Base-by-base conservation (phyloP, 1,140 invertebrate species). In the Pomacea maculata region DNA sequence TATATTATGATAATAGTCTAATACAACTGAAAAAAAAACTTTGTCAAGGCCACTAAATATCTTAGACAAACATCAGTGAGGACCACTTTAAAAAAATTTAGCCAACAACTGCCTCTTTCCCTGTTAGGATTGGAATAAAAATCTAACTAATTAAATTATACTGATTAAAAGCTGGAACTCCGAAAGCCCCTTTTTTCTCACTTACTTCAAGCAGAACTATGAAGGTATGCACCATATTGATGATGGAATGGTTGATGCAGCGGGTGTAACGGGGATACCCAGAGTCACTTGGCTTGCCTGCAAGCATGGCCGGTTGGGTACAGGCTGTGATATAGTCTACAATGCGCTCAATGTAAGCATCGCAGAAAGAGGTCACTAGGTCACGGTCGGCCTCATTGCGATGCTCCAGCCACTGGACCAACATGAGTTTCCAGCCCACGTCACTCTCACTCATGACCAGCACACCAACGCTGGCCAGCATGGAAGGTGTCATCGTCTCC, bases 361-460 rank as follows among this genome's bases (percentile, higher is more conserved):
- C 88, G 86, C 88, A 88, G 80, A 90, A 85, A 25, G 82, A 85
- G 78, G 45, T 68, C 52, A 86, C 70, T 63, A 86, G 45, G 63
- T 85, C 82, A 29, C 71, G 52, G 80, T 89, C 88, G 14, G 77
- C 79, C 34, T 90, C 88, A n/a, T 86, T 82, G 29, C 88, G 84
- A 34, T 86, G 84, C 80, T 90, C 87, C 64, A 91, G 70, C 90
- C 90, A 91, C 75, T 88, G 88, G 4, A 89, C 86, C 76, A 90
- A 72, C 85, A 90, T 87, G 45, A 90, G 82, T 75, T 88, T 87
- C 90, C 90, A 91, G 55, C 89, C 89, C 1, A 90, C 88, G 82
- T 91, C 90, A 25, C 78, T 76, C 65, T 82, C 75, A 29, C 81
- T 87, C 89, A 91, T 91, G 21, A 85, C 81, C 78, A 91, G 73